phyloP scores from a whole-genome alignment of 2,888 invertebrate genomes.

The Gisinianus flammeolus region DNA sequence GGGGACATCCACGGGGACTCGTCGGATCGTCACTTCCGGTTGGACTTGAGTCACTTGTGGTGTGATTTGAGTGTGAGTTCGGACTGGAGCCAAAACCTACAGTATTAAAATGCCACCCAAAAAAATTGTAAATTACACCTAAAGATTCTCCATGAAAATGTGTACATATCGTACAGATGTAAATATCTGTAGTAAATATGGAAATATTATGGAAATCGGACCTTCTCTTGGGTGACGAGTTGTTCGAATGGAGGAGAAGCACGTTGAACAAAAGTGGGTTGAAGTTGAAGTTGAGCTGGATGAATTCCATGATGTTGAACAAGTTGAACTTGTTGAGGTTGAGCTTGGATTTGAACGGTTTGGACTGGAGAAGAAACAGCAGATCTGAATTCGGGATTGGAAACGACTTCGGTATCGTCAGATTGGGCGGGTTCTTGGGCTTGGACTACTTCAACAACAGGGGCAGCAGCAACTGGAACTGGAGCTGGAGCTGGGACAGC shows the following conservation, averaged over 20 bases:
- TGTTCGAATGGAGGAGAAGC: slow-evolving; percentile 45
- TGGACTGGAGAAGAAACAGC: not conserved
- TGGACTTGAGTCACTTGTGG: slow-evolving; percentile 61
- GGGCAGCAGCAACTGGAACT: slow-evolving; percentile 9
- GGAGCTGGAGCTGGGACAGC: slow-evolving; percentile 34
- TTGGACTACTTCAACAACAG: not conserved
- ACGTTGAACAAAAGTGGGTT: not conserved
- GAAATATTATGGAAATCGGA: slow-evolving; percentile 23
- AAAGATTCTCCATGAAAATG: not conserved
- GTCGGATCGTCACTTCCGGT: slow-evolving; percentile 60
- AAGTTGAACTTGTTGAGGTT: not conserved
- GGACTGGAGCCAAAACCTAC: slow-evolving; percentile 61
- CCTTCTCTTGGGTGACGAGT: slow-evolving; percentile 54
- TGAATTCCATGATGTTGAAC: not conserved
- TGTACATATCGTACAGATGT: not conserved
- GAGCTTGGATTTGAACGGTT: slow-evolving; percentile 27
- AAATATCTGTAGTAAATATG: not conserved
- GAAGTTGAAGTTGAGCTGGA: slow-evolving; percentile 22
- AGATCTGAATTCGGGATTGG: slow-evolving; percentile 11
- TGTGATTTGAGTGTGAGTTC: slow-evolving; percentile 61
- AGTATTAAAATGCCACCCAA: not conserved
- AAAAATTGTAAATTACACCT: not conserved
- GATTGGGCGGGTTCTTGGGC: not conserved
- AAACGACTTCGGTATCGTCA: slow-evolving; percentile 23
- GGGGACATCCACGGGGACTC: slow-evolving; percentile 58